phyloP scores from a whole-genome alignment of 2,797 vertebrate genomes.

The Alcedo quadribrachys region DNA sequence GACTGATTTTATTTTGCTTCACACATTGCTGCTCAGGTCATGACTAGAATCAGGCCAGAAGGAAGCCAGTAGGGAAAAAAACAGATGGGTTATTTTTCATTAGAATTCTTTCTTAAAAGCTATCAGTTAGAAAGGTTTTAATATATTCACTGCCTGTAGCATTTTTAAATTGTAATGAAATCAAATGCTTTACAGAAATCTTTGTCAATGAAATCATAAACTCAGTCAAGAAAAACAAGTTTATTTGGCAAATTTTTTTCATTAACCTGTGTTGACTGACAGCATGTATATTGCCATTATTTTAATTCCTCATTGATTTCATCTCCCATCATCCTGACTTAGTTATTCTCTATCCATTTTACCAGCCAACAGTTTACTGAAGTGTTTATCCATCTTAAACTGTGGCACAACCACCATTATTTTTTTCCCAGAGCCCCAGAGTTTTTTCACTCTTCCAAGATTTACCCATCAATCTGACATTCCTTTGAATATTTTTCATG shows the following conservation, averaged over 20 bases:
- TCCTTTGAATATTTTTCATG: neutral
- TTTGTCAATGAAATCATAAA: constrained; percentile 9
- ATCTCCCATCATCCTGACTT: neutral
- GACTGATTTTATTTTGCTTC: neutral
- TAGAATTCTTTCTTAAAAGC: neutral
- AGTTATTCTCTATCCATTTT: neutral
- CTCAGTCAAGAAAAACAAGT: neutral
- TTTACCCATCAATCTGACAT: neutral
- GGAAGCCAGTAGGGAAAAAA: neutral
- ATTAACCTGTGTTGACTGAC: neutral
- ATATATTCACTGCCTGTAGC: neutral
- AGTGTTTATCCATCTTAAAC: neutral
- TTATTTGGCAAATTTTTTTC: neutral
- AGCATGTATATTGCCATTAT: neutral
- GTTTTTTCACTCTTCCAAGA: neutral
- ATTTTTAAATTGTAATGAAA: neutral
- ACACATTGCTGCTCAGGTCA: neutral
- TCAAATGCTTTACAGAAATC: neutral
- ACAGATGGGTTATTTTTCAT: neutral
- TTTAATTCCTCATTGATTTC: constrained; percentile 22
- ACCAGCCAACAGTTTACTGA: neutral
- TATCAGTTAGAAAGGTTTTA: neutral
- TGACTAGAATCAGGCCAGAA: neutral
- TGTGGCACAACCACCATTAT: neutral
- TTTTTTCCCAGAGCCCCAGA: neutral